Percentiles rank a stretch among this genome's conserved stretches.
phyloP scores from a whole-genome alignment of 2,797 vertebrate genomes.

The Sebastes melanostomus region DNA sequence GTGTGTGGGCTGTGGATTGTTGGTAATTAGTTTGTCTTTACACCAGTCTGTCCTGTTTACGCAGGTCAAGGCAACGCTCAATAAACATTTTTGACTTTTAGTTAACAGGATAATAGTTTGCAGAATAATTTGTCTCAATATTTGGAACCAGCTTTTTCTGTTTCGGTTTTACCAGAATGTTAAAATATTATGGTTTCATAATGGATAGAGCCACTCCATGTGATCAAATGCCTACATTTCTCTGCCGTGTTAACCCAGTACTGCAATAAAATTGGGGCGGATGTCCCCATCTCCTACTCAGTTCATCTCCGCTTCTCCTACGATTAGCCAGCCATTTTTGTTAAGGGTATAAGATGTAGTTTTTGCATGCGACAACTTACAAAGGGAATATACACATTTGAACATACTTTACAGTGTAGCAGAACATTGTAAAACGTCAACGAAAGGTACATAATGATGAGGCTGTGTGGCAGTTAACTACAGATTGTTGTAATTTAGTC shows the following conservation, averaged over 20 bases:
- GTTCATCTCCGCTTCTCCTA: constrained; percentile 39
- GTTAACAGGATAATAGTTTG: background rate
- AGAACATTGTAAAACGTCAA: constrained; percentile 42
- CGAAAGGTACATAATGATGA: constrained; percentile 75
- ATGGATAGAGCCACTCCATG: constrained; percentile 42
- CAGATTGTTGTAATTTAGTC: constrained; percentile 37
- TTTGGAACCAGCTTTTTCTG: constrained; percentile 8
- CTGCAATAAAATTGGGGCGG: constrained; percentile 71
- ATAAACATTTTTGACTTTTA: background rate
- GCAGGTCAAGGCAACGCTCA: background rate
- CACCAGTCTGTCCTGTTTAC: background rate
- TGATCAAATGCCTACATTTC: constrained; percentile 42
- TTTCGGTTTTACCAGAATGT: constrained; percentile 22
- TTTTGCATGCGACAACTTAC: constrained; percentile 72
- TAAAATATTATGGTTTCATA: constrained; percentile 15
- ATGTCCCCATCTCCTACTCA: constrained; percentile 15
- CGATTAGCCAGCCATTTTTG: constrained; percentile 27
- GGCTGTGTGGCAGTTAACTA: constrained; percentile 56
- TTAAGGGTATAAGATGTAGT: constrained; percentile 37
- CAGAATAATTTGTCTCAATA: background rate
- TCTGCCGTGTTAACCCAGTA: constrained; percentile 58
- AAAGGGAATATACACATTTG: constrained; percentile 77
- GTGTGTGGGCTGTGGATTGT: background rate
- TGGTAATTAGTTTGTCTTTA: constrained; percentile 6
- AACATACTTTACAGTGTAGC: constrained; percentile 33